Evolutionary conservation across 1,140 invertebrate genomes (phyloP).

Genomic region (silkworm (Bombyx mori)): ASM3026992v2 NC_085114.1:8844501-8845000

Average conservation of each 20-base stretch:
- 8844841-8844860: slow-evolving; percentile 30
- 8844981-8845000: too few relatives aligned
- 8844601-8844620: too few relatives aligned
- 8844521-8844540: too few relatives aligned
- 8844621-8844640: too few relatives aligned
- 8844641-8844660: too few relatives aligned
- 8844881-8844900: slow-evolving; percentile 16
- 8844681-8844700: too few relatives aligned
- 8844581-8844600: too few relatives aligned
- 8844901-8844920: slow-evolving; percentile 14
- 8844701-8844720: too few relatives aligned
- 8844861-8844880: slow-evolving; percentile 17
- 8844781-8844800: slow-evolving; percentile 28
- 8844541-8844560: too few relatives aligned
- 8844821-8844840: slow-evolving; percentile 35
- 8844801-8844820: slow-evolving; percentile 18
- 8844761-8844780: slow-evolving; percentile 16
- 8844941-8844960: background rate
- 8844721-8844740: background rate
- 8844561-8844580: too few relatives aligned
- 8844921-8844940: slow-evolving; percentile 5
- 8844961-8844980: background rate
- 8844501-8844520: too few relatives aligned
- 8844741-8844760: slow-evolving; percentile 15
- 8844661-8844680: too few relatives aligned